phyloP scores from a whole-genome alignment of 1,140 invertebrate species.

The Drosophila lowei region DNA sequence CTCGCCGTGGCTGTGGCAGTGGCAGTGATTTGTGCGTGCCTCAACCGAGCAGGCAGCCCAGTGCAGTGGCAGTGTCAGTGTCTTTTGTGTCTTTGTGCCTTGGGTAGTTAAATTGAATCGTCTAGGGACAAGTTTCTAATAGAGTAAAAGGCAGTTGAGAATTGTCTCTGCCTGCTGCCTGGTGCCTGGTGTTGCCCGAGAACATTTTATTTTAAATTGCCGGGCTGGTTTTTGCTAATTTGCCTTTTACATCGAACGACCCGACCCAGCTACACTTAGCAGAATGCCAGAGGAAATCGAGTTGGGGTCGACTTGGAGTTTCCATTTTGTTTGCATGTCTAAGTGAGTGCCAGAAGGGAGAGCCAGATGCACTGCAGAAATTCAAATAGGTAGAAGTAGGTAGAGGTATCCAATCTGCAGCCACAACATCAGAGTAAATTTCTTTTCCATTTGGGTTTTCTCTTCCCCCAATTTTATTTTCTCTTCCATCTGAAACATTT shows the following conservation, averaged over 20 bases:
- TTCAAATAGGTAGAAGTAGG: too few species aligned
- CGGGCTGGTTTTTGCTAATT: constrained; percentile 77
- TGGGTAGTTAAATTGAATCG: constrained; percentile 75
- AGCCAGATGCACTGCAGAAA: constrained; percentile 28
- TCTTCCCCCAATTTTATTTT: too few species aligned
- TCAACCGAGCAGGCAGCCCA: constrained; percentile 25
- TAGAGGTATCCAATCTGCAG: too few species aligned
- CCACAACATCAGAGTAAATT: too few species aligned
- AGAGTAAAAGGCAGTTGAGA: constrained; percentile 69
- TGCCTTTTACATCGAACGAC: constrained; percentile 63
- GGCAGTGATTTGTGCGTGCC: constrained; percentile 60
- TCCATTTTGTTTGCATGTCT: constrained; percentile 28
- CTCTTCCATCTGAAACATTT: constrained; percentile 8
- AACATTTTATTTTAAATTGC: constrained; percentile 77
- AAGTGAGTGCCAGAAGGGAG: constrained; percentile 8
- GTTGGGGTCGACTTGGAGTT: not conserved
- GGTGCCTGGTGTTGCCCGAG: constrained; percentile 28
- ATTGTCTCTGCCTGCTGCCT: constrained; percentile 7
- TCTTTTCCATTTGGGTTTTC: too few species aligned
- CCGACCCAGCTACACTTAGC: constrained; percentile 39
- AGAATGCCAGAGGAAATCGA: constrained; percentile 7
- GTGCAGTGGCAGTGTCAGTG: too few species aligned
- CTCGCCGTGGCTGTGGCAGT: constrained; percentile 5
- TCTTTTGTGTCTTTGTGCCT: constrained; percentile 39
- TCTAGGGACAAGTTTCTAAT: constrained; percentile 76